Evolutionary conservation across 35 echinoderm and acorn worm species (phyloP).

Genomic region (Diadema setosum): DNA sequence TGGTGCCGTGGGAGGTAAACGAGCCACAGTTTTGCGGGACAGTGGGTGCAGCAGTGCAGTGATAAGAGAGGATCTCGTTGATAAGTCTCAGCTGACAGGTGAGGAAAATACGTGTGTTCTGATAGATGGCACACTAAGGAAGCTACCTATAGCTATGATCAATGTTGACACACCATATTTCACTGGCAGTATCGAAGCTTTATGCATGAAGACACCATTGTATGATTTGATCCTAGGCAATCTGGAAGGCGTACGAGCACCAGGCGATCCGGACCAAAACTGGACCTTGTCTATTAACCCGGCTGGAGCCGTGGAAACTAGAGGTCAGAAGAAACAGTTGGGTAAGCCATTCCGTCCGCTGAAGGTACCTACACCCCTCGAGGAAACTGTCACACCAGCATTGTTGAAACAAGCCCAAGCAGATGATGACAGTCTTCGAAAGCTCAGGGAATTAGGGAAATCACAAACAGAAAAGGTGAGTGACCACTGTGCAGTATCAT

Average conservation of each 20-base stretch:
- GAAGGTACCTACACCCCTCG: neutral
- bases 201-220: slow-evolving; percentile 23
- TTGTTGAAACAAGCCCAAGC: neutral
- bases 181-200: neutral
- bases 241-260: slow-evolving; percentile 3
- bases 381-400: neutral
- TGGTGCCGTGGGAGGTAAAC: neutral
- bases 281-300: neutral
- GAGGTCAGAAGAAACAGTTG: neutral
- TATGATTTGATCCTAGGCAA: slow-evolving; percentile 28
- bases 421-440: neutral
- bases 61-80: neutral
- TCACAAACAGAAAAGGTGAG: neutral
- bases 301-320: neutral
- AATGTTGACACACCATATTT: slow-evolving; percentile 24
- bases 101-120: neutral
- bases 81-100: neutral
- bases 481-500: neutral
- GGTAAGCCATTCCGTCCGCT: neutral
- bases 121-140: neutral
- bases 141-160: neutral
- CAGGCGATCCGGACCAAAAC: neutral
- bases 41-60: slow-evolving; percentile 34
- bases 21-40: neutral
- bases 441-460: neutral